Base-by-base conservation (phyloP, 2,113 vertebrate species). In the Cariama cristata region DNA sequence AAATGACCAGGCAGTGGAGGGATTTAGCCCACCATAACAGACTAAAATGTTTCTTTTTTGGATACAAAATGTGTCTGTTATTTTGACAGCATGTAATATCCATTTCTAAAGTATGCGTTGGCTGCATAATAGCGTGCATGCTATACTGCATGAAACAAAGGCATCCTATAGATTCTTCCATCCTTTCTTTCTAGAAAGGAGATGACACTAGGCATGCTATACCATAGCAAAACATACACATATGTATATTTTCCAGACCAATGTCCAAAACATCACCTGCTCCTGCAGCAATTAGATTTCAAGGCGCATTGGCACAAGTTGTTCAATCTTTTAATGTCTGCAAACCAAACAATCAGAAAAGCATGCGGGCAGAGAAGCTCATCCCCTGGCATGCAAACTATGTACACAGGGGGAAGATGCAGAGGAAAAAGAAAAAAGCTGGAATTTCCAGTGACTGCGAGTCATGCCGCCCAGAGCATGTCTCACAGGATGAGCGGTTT, bases 331-430 rank as follows among this genome's bases (percentile, higher is more conserved):
- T 35, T 59, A 11, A 2, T 79, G 84, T 75, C 67, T 3, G 6
- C 55, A 74, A 58, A 52, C 60, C 56, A 50, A 93, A 35, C 23
- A 74, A 52, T 27, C 83, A 59, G 84, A 24, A 56, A 64, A 83
- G 71, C 63, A 17, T 21, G 66, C 10, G 47, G 92, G 62, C 12
- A 79, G 82, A 79, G 71, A 2, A 8, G 45, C 85, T 94, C 88
- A 90, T 91, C 79, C 62, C 45, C 88, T 88, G 85, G 88, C 88
- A 93, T 80, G 79, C 79, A 42, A 93, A 15, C 79, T 95, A 90
- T 94, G 94, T 63, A 14, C 47, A 7, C 2, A 1, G 60, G 58
- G 79, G 72, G 53, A 76, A 64, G 42, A 93, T 47, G 42, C 55
- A 22, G 75, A 86, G 90, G 81, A 74, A 91, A 83, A 69, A 42